Evolutionary conservation across 2,797 vertebrate species (phyloP).

Genomic region (Trachurus trachurus): DNA sequence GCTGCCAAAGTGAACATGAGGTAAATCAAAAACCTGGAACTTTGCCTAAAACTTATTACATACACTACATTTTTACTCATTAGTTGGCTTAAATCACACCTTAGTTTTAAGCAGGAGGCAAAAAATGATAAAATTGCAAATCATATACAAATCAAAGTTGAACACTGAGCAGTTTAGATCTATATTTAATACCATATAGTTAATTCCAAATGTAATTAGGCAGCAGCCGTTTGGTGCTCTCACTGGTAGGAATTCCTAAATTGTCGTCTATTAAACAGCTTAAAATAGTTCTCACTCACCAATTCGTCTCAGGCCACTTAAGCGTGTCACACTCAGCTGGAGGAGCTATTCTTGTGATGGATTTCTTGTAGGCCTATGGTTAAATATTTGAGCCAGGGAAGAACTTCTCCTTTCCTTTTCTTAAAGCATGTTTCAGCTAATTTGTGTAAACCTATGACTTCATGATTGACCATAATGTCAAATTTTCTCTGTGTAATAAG

Average conservation of each 20-base stretch:
- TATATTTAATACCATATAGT: slow-evolving; percentile 16
- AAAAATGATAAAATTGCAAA: neutral
- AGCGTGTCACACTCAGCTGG: slow-evolving; percentile 30
- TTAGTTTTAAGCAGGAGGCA: neutral
- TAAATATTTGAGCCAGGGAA: slow-evolving; percentile 16
- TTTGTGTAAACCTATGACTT: neutral
- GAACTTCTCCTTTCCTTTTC: neutral
- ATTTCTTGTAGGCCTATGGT: neutral
- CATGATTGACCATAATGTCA: slow-evolving; percentile 1
- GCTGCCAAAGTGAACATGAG: neutral
- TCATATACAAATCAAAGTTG: neutral
- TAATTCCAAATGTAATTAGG: slow-evolving; percentile 21
- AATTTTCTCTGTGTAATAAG: neutral
- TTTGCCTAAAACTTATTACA: neutral
- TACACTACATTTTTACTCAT: neutral
- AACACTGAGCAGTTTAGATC: slow-evolving; percentile 2
- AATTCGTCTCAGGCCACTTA: slow-evolving; percentile 42
- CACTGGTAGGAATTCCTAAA: slow-evolving; percentile 40
- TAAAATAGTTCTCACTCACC: slow-evolving; percentile 52
- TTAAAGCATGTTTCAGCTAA: neutral
- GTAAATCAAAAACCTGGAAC: neutral
- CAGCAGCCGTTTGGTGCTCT: slow-evolving; percentile 7
- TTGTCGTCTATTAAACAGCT: slow-evolving; percentile 18
- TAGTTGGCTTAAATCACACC: neutral
- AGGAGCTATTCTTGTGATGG: slow-evolving; percentile 19